Conservation (phyloP, 2,888 invertebrate species). For the Ectobius pallidus region DNA sequence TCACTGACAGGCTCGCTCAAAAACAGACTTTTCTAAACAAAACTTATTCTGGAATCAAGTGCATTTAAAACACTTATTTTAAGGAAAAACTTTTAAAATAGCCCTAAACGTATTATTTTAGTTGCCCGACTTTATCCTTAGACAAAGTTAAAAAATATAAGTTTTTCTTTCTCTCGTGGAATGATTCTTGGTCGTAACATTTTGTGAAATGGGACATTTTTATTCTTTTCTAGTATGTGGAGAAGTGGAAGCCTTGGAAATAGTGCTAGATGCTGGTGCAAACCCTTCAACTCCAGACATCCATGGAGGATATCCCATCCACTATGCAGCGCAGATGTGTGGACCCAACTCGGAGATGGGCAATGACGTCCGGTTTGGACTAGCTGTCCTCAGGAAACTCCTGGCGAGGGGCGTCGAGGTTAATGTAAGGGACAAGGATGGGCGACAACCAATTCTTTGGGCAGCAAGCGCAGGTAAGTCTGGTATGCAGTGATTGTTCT, state of each 20-base stretch:
- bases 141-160: no score
- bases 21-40: no score
- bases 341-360: constrained; percentile 75
- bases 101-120: no score
- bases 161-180: no score
- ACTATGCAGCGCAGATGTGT: constrained; percentile 98
- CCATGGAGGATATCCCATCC: constrained; percentile 93
- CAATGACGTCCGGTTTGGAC: constrained; percentile 66
- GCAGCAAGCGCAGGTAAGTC: constrained; percentile 86
- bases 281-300: constrained; percentile 88
- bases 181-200: no score
- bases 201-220: no score
- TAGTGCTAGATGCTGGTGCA: constrained; percentile 85
- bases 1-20: no score
- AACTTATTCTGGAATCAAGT: no score
- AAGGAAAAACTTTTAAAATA: no score
- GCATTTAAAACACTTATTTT: no score
- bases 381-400: constrained; percentile 80
- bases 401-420: constrained; percentile 80
- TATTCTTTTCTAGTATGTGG: constrained; percentile 82
- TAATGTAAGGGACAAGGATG: constrained; percentile 88
- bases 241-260: constrained; percentile 85
- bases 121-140: no score
- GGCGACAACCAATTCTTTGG: constrained; percentile 94
- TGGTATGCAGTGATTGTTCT: neutral